Percentiles rank a stretch among this genome's conserved stretches.
Evolutionary conservation across 2,113 vertebrate species (phyloP).

Genomic region (Kobus ellipsiprymnus): DNA sequence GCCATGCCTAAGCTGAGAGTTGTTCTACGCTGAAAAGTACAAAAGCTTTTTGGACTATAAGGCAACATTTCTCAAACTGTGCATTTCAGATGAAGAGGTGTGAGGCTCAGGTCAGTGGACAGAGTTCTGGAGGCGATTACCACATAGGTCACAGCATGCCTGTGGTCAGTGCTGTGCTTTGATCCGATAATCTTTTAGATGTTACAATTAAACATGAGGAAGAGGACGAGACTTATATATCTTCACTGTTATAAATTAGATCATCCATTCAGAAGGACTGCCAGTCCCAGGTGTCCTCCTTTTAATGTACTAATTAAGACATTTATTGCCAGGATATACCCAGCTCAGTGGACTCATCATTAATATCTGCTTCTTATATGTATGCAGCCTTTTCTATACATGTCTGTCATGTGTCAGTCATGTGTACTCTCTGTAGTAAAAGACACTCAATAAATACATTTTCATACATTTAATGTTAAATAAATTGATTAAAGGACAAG

Average conservation of each 20-base stretch:
- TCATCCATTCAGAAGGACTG: not conserved
- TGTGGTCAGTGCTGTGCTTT: not conserved
- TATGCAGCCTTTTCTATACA: rapidly evolving
- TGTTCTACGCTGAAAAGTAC: not conserved
- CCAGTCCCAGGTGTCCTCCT: not conserved
- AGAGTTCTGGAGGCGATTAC: not conserved
- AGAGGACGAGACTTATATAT: not conserved
- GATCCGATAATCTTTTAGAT: not conserved
- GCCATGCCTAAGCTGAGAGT: not conserved
- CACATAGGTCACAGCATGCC: not conserved
- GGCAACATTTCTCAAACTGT: not conserved
- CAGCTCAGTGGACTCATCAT: not conserved
- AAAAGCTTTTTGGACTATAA: not conserved
- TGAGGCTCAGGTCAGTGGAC: not conserved
- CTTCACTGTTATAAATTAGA: not conserved
- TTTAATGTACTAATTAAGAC: not conserved
- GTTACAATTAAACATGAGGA: not conserved
- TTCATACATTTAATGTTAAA: not conserved
- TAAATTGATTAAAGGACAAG: not conserved
- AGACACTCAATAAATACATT: not conserved
- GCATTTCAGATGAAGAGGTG: not conserved
- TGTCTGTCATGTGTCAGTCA: not conserved
- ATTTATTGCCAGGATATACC: not conserved
- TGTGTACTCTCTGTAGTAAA: not conserved
- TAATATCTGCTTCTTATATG: not conserved